Base-by-base conservation (phyloP, 2,888 invertebrate genomes). In the Crematogaster levior region DNA sequence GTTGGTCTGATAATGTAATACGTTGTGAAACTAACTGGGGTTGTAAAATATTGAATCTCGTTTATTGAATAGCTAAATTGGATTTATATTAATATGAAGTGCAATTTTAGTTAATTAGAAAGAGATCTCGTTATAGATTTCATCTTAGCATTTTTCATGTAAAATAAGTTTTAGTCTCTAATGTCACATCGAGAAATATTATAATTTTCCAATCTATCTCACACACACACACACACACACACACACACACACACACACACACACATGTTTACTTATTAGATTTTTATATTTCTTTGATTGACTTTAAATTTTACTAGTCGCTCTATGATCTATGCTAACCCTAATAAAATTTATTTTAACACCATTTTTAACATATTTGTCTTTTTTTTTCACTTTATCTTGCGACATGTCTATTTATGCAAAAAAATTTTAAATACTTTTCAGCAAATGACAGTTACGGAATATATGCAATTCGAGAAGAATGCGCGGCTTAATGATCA, bases 11-110 rank as follows among this genome's bases (percentile, higher is more conserved):
- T 48, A 56, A 74, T 34, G 6, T 6, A 48, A 37, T 15, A 24
- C 60, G n/a, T n/a, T n/a, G n/a, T 40, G 1, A 40, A 6, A 30
- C 10, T 27, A 40, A 72, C 12, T 30, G 15, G 9, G 27, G n/a
- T 27, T 27, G 12, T 56, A 30, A 70, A 37, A 37, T 53, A 53
- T 70, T 70, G 10, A 51, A 34, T 37, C 24, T 18, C 21, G 6
- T 70, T 53, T 1, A 70, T 53, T 53, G 53, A 53, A 70, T 34
- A 18, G 10, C 4, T 34, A 68, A 51, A 68, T 68, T 51, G 34
- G 34, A 68, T 48, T 66, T 66, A 24, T 66, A 68, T 48, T 30
- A 15, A 30, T 63, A 27, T 9, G 15, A 21, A 5, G 3, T 34
- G 9, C 7, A 66, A 30, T 48, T 66, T 48, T 6, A n/a, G 9